A percentile compares a stretch with the other conserved stretches of the same genome.
Evolutionary conservation across 2,113 vertebrate species (phyloP).

Genomic region (Stomatorhinus ivindoensis): DNA sequence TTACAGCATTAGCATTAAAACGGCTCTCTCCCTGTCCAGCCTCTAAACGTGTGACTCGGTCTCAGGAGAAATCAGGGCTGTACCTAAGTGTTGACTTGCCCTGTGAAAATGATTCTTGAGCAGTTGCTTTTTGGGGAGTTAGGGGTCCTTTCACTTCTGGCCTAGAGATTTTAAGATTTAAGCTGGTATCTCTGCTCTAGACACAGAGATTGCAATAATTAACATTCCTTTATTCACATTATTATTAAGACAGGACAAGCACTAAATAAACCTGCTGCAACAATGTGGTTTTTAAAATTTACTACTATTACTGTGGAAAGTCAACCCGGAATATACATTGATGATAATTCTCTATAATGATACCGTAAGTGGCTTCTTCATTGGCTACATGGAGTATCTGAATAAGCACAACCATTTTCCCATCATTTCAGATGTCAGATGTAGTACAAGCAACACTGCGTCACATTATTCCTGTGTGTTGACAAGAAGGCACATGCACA

Average conservation of each 20-base stretch:
- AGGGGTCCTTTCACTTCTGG: neutral
- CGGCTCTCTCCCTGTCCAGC: neutral
- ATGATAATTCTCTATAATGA: neutral
- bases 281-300: neutral
- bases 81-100: neutral
- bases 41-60: neutral
- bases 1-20: neutral
- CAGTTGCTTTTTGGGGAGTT: neutral
- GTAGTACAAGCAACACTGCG: neutral
- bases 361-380: neutral
- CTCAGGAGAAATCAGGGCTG: neutral
- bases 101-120: neutral
- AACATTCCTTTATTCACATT: neutral
- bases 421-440: neutral
- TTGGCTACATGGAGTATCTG: neutral
- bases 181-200: neutral
- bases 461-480: neutral
- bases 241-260: neutral
- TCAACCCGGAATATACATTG: neutral
- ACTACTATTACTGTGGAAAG: neutral
- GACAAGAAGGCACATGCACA: neutral
- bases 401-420: neutral
- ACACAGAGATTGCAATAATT: neutral
- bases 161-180: neutral
- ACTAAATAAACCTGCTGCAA: neutral